phyloP scores from a whole-genome alignment of 2,113 vertebrate species.

The Guaruba guarouba region DNA sequence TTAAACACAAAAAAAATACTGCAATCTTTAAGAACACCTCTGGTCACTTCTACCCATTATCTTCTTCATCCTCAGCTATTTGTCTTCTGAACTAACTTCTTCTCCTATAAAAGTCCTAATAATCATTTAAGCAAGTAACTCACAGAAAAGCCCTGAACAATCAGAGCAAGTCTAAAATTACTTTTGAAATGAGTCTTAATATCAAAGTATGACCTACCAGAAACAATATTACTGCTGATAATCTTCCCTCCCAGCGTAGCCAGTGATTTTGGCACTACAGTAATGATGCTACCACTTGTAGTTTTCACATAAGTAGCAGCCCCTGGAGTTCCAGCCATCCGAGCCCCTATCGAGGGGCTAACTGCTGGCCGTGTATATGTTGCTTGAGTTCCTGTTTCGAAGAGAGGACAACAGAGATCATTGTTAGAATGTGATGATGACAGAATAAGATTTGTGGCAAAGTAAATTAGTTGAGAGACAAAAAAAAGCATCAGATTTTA shows the following conservation, averaged over 20 bases:
- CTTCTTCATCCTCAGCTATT: not conserved
- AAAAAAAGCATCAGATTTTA: not conserved
- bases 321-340: conserved; percentile 86
- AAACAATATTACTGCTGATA: conserved; percentile 96
- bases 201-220: conserved; percentile 77
- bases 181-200: not conserved
- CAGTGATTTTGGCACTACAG: conserved; percentile 95
- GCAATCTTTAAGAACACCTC: not conserved
- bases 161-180: not conserved
- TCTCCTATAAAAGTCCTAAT: not conserved
- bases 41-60: not conserved
- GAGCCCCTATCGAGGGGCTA: conserved; percentile 83
- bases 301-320: conserved; percentile 96
- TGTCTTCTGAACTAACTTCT: not conserved
- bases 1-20: not conserved
- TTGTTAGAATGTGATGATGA: not conserved
- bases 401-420: not conserved
- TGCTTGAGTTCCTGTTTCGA: conserved; percentile 81
- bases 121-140: not conserved
- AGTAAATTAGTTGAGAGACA: not conserved
- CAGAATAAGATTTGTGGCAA: not conserved
- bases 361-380: conserved; percentile 89
- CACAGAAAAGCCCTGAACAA: not conserved
- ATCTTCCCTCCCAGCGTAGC: conserved; percentile 95
- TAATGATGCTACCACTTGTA: conserved; percentile 98